These are phyloP conservation scores for Ormyrus labotus DNA, from an alignment of 2,888 invertebrate species.

Conservation along the genomic window DNA sequence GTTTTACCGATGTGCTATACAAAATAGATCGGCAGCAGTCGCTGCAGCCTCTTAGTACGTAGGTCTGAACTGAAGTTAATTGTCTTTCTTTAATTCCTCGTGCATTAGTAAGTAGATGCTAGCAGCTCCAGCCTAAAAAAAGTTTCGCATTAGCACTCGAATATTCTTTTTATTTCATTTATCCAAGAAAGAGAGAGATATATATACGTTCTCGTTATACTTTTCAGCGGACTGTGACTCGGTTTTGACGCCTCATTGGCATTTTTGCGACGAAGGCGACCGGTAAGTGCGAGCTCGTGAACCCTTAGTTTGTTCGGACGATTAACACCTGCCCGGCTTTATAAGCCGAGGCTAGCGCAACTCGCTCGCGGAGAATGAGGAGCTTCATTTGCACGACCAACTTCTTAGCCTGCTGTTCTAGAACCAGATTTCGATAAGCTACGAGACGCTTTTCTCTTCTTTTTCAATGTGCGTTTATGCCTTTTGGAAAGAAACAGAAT, in stretches of 20 bases:
- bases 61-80: conserved; percentile 67
- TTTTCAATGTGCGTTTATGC: not conserved
- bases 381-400: conserved; percentile 69
- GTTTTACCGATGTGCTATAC: conserved; percentile 22
- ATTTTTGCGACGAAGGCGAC: no score
- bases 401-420: conserved; percentile 56
- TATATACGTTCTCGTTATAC: no score
- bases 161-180: no score
- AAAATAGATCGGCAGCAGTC: not conserved
- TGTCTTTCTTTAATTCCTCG: conserved; percentile 61
- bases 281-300: no score
- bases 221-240: no score
- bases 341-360: not conserved
- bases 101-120: conserved; percentile 59
- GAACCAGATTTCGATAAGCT: conserved; percentile 9
- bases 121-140: conserved; percentile 29
- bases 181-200: no score
- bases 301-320: conserved; percentile 30
- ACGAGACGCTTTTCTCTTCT: conserved; percentile 24
- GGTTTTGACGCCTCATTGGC: no score
- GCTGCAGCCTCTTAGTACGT: conserved; percentile 61
- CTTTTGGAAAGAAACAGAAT: no score
- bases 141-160: no score
- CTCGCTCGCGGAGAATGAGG: conserved; percentile 27
- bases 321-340: conserved; percentile 37